Evolutionary conservation across 2,888 invertebrate genomes (phyloP), one percentile per base, ranked within the genome.

Genomic region (Pristionchus exspectatus): DNA sequence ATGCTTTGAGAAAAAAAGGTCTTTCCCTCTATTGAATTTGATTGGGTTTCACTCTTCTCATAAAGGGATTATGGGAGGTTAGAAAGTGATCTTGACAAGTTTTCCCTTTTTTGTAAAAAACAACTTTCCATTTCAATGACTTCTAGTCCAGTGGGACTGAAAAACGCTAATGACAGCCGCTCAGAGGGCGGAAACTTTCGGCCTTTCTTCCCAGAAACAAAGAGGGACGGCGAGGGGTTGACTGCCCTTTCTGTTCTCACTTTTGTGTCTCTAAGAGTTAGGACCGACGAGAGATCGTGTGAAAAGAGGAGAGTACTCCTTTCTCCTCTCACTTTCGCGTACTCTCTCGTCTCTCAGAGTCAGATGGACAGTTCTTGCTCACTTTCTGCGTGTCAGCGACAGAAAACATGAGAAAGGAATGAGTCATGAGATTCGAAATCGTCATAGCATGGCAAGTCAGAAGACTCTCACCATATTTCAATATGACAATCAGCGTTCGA

Each of bases 131-230:
- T 63, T 21, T 7, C 63, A 50, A 50, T 9, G 10, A 50, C 30
- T 69, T 69, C 24, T 24, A 66, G n/a, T 66, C 66, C 63, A 24
- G 2, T 3, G 63, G n/a, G 7, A 24, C 63, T 12, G 16, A 33
- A 12, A 38, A 74, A 38, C 74, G 38, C 74, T 74, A 74, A 74
- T 38, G 74, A 74, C 74, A 74, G 44, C 72, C 72, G 72, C 38
- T 38, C 38, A 38, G 38, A 38, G 38, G 38, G 16, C 14, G 12
- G 74, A 74, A 74, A 74, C 74, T 74, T 74, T 74, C 38, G 38
- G 74, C 38, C 74, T 74, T 74, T 74, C 74, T 74, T 74, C 74
- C 38, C 21, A 38, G 74, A 74, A 74, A 74, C 74, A 74, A 74
- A 74, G 74, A 59, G 59, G 38, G 74, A 38, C 38, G 44, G 44